A percentile compares a stretch with the other conserved stretches of the same genome.
phyloP scores from a whole-genome alignment of 1,140 invertebrate species.

The Elymnias hypermnestra region DNA sequence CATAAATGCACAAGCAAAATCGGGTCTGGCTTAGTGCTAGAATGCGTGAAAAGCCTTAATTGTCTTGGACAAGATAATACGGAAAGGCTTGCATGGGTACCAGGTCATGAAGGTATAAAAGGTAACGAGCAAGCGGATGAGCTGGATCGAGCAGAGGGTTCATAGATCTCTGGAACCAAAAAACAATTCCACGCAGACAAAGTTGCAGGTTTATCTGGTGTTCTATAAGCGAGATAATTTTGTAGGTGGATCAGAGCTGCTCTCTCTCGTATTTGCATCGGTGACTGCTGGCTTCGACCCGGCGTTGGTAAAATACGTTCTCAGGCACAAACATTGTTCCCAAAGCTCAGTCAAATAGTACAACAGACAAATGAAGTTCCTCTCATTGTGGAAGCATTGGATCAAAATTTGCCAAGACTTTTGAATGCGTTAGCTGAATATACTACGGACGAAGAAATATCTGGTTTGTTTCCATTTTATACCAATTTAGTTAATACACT shows the following conservation, averaged over 20 bases:
- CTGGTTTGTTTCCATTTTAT: constrained; percentile 34
- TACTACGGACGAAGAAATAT: constrained; percentile 70
- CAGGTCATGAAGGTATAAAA: too few species aligned
- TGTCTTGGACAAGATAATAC: too few species aligned
- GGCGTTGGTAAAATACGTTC: constrained; percentile 65
- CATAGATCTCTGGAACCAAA: too few species aligned
- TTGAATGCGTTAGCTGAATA: constrained; percentile 64
- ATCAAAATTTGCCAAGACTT: constrained; percentile 62
- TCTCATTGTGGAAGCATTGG: constrained; percentile 64
- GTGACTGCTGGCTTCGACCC: constrained; percentile 66
- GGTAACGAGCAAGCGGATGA: too few species aligned
- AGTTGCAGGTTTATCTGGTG: too few species aligned
- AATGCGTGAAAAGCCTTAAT: too few species aligned
- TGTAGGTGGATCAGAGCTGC: constrained; percentile 70
- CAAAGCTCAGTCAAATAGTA: constrained; percentile 64
- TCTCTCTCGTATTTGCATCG: constrained; percentile 61
- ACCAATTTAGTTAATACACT: not conserved
- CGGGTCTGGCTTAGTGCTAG: too few species aligned
- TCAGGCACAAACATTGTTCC: constrained; percentile 65
- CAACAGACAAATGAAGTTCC: constrained; percentile 44
- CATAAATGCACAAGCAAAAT: too few species aligned
- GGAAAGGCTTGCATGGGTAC: too few species aligned
- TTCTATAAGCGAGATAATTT: too few species aligned
- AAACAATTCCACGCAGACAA: too few species aligned
- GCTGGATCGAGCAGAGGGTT: too few species aligned